A percentile compares a stretch with the other conserved stretches of the same genome.
Conservation (phyloP, 2,113 vertebrate genomes). For the Epinephelus cyanopodus region DNA sequence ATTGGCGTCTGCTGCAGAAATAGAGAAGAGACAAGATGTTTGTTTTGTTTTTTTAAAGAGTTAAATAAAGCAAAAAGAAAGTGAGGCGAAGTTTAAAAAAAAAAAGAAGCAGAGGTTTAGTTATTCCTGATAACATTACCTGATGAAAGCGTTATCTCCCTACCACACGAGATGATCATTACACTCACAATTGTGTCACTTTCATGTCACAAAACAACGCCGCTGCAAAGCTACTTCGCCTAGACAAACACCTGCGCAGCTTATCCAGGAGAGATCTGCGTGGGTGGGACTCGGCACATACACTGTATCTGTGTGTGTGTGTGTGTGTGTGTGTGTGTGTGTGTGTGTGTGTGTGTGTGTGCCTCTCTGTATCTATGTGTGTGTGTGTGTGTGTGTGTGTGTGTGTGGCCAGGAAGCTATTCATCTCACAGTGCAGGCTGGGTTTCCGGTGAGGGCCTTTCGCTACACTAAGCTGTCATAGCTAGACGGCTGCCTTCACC, state of each 20-base stretch:
- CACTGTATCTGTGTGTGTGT: conserved; percentile 32
- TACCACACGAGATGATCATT: conserved; percentile 49
- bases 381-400: conserved; percentile 49
- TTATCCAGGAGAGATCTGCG: conserved; percentile 77
- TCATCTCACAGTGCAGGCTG: conserved; percentile 73
- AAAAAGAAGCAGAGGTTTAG: conserved; percentile 1
- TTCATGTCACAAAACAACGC: conserved; percentile 59
- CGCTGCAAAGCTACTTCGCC: conserved; percentile 43
- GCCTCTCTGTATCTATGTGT: conserved; percentile 52
- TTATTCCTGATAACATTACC: conserved; percentile 57
- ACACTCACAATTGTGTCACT: conserved; percentile 54
- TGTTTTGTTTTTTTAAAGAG: neutral
- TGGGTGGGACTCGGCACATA: conserved; percentile 59
- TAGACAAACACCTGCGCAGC: conserved; percentile 79
- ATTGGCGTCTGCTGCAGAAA: conserved; percentile 89
- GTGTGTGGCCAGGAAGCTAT: conserved; percentile 78
- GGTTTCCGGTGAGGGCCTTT: conserved; percentile 79
- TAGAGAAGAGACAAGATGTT: conserved; percentile 41
- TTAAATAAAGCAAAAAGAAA: neutral
- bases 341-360: conserved; percentile 45
- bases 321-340: conserved; percentile 39
- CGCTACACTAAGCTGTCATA: conserved; percentile 72
- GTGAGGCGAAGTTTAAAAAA: neutral
- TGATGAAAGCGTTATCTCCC: conserved; percentile 51
- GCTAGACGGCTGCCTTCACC: conserved; percentile 72